Evolutionary conservation across 1,140 invertebrate genomes (phyloP).

Genomic region (Drosophila bifasciata): DNA sequence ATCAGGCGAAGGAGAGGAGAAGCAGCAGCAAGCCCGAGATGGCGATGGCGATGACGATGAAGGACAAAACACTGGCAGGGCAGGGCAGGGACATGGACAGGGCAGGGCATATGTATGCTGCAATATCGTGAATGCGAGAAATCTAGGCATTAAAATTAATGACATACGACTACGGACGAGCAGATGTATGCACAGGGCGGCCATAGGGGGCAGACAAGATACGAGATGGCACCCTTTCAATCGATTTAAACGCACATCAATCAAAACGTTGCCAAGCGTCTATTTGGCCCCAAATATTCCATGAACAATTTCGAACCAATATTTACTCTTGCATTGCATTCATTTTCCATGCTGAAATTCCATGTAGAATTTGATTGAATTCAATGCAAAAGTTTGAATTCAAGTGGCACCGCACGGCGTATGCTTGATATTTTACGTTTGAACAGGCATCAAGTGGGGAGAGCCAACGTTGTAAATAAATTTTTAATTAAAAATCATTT

Average conservation of each 20-base stretch:
- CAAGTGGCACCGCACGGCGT: constrained; percentile 45
- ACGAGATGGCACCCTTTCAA: constrained; percentile 36
- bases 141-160: constrained; percentile 67
- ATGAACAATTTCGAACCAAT: constrained; percentile 56
- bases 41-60: constrained; percentile 18
- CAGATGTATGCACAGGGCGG: constrained; percentile 18
- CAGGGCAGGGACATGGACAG: constrained; percentile 31
- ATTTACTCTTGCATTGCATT: constrained; percentile 35
- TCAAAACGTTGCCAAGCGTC: constrained; percentile 41
- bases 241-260: constrained; percentile 67
- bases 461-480: constrained; percentile 7
- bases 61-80: constrained; percentile 36
- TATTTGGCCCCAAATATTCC: constrained; percentile 50
- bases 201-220: not conserved
- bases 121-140: constrained; percentile 7
- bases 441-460: constrained; percentile 10
- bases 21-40: not conserved
- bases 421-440: constrained; percentile 65
- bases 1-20: constrained; percentile 2
- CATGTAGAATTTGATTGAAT: constrained; percentile 40
- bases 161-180: constrained; percentile 24
- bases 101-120: constrained; percentile 9
- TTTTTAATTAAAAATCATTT: constrained; percentile 65
- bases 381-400: constrained; percentile 27
- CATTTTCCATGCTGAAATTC: constrained; percentile 32